These are phyloP conservation scores for Urosaurus nigricauda DNA, from an alignment of 2,797 vertebrate species.

Conservation along the genomic window DNA sequence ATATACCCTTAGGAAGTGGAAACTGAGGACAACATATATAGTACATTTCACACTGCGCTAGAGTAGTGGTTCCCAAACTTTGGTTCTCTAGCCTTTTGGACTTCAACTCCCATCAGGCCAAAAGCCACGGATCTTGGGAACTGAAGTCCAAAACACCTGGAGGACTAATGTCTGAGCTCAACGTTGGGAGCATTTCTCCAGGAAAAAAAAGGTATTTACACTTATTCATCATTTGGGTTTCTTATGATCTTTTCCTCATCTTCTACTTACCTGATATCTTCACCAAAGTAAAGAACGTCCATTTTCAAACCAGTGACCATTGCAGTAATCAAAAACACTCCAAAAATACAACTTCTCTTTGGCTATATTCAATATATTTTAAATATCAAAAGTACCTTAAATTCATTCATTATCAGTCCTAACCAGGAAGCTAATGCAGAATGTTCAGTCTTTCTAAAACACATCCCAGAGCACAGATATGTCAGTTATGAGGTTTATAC, in stretches of 20 bases:
- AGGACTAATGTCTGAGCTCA: too few species aligned
- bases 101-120: too few species aligned
- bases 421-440: not conserved
- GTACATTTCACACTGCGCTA: not conserved
- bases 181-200: not conserved
- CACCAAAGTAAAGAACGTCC: not conserved
- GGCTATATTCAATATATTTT: not conserved
- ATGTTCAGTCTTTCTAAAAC: not conserved
- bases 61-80: too few species aligned
- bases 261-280: not conserved
- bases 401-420: not conserved
- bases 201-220: not conserved
- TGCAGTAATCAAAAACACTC: not conserved
- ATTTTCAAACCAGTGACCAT: not conserved
- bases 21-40: not conserved
- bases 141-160: too few species aligned
- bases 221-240: conserved; percentile 26
- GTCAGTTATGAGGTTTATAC: not conserved
- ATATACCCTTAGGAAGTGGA: not conserved
- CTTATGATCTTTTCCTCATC: not conserved
- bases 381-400: not conserved
- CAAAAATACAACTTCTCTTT: not conserved
- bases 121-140: too few species aligned
- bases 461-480: not conserved
- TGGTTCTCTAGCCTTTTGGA: too few species aligned